Conservation (phyloP, 2,888 invertebrate genomes). For the Eupithecia pulchellata region DNA sequence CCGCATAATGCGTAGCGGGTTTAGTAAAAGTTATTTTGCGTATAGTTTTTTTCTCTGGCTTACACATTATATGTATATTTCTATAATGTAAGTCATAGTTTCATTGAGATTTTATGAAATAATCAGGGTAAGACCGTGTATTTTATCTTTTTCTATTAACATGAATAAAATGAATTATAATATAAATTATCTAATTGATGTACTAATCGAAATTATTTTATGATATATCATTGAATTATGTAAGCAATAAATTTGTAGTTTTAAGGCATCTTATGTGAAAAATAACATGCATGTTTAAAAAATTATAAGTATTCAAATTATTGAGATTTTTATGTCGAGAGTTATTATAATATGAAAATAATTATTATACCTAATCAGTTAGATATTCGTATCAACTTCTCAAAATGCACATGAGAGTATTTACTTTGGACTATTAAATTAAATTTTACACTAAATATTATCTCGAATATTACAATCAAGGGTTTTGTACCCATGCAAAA, state of each 20-base stretch:
- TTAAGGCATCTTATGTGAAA: neutral
- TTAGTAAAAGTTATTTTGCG: neutral
- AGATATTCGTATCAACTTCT: neutral
- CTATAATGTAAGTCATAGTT: neutral
- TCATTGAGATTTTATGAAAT: neutral
- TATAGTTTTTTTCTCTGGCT: neutral
- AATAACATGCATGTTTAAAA: neutral
- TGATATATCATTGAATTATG: neutral
- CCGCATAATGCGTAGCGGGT: neutral
- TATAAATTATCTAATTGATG: neutral
- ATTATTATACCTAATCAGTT: neutral
- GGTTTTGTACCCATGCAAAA: neutral
- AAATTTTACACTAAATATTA: neutral
- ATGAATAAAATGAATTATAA: neutral
- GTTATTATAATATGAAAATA: neutral
- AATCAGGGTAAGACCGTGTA: constrained; percentile 7
- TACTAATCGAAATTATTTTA: neutral
- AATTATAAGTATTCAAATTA: neutral
- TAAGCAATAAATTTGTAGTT: neutral
- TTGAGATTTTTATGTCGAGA: constrained; percentile 18
- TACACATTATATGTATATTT: neutral
- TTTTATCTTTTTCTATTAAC: neutral
- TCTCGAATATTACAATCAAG: neutral
- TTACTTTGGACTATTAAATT: neutral
- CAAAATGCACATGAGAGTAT: neutral